Base-by-base conservation (phyloP, 1,140 invertebrate species). In the Tetragnatha versicolor region DNA sequence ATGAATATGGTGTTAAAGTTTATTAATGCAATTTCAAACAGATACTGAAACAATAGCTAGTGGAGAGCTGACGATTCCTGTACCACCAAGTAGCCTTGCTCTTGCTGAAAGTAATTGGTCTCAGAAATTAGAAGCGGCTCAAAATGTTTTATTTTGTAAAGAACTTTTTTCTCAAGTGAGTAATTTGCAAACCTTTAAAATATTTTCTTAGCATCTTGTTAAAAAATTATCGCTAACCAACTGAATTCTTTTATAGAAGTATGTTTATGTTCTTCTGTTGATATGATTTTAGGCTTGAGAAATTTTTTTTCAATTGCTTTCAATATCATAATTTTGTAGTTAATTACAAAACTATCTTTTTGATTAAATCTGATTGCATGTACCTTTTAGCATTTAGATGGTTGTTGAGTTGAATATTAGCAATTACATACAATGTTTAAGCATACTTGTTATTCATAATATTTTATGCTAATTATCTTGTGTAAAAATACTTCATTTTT, bases 141-240 rank as follows among this genome's bases (percentile, higher is more conserved):
- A 99, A 84, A 98, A 98, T 87, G 96, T 98, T 35, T 86, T 98
- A 3, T 99, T 98, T 86, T 98, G 96, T 85, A 98, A 98, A 88
- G 97, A 99, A 87, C 85, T 98, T 2, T 98, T 99, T 85, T 93
- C 94, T 79, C 93, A 98, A 84, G 86, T 87, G 73, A 79, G 49
- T 49, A 31, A 22, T 58, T 29, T 25, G 1, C 5, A 12, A 10
- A 31, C 39, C 17, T 45, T 45, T 45, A 45, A 9, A 9, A n/a
- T n/a, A n/a, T n/a, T n/a, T n/a, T n/a, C n/a, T n/a, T n/a, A n/a
- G n/a, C n/a, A n/a, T n/a, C n/a, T n/a, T n/a, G n/a, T n/a, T n/a
- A n/a, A n/a, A n/a, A n/a, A n/a, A n/a, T n/a, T n/a, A n/a, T n/a
- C n/a, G n/a, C n/a, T n/a, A n/a, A n/a, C n/a, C n/a, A n/a, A n/a